phyloP scores from a whole-genome alignment of 2,797 vertebrate genomes.

The Halcyon chelicuti region DNA sequence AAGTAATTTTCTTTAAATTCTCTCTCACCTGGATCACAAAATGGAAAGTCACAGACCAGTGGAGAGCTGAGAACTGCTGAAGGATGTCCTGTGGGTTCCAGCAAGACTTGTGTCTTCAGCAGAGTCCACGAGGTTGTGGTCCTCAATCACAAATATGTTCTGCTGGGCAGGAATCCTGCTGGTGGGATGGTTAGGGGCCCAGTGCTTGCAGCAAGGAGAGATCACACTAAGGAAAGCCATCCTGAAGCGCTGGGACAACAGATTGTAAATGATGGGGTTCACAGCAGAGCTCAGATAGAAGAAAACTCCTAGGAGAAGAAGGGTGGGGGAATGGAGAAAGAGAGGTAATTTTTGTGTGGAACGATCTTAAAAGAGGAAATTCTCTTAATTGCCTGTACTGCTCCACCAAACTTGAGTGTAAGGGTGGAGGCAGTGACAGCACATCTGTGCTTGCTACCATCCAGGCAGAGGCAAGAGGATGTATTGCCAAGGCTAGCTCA shows the following conservation, averaged over 20 bases:
- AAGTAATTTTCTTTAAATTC: not conserved
- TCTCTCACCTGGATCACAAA: not conserved
- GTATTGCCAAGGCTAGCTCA: not conserved
- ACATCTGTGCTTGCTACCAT: not conserved
- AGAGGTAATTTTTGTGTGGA: not conserved
- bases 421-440: not conserved
- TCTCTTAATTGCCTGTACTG: not conserved
- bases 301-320: conserved; percentile 75
- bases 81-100: conserved; percentile 59
- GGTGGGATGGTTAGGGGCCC: not conserved
- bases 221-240: conserved; percentile 77
- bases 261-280: conserved; percentile 84
- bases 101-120: conserved; percentile 64
- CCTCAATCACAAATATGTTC: conserved; percentile 50
- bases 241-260: conserved; percentile 80
- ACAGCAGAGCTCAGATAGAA: conserved; percentile 84
- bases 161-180: conserved; percentile 38
- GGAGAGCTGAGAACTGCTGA: conserved; percentile 67
- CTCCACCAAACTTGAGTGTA: not conserved
- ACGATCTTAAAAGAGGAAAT: not conserved
- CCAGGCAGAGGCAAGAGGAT: not conserved
- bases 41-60: conserved; percentile 23
- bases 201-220: conserved; percentile 64
- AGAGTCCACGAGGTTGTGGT: conserved; percentile 66
- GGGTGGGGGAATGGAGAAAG: not conserved